A percentile compares a stretch with the other conserved stretches of the same genome.
phyloP scores from a whole-genome alignment of 2,113 vertebrate genomes.

The Cromileptes altivelis region DNA sequence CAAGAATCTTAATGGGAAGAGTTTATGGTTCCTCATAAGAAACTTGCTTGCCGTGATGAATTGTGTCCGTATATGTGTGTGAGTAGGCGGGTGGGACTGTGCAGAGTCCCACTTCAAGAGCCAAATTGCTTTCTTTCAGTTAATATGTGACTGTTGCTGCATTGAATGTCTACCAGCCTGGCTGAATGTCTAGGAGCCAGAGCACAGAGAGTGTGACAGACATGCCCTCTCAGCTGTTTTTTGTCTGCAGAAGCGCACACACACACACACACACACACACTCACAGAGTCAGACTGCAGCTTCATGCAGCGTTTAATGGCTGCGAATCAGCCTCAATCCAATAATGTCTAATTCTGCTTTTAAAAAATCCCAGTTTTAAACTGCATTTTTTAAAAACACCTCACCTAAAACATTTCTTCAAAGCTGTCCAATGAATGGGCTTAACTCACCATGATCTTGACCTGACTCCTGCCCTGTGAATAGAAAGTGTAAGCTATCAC shows the following conservation, averaged over 20 bases:
- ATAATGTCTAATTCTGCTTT: background rate
- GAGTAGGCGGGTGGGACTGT: constrained; percentile 31
- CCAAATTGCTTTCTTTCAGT: constrained; percentile 55
- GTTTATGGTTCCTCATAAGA: constrained; percentile 57
- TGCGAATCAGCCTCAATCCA: constrained; percentile 7
- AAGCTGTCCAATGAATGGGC: background rate
- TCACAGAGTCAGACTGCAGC: constrained; percentile 26
- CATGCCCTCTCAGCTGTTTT: constrained; percentile 67
- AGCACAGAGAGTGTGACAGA: constrained; percentile 16
- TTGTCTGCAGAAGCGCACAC: constrained; percentile 47
- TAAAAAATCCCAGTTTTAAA: background rate
- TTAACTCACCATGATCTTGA: constrained; percentile 5
- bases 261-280: no score
- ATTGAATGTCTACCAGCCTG: constrained; percentile 49
- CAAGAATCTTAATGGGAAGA: constrained; percentile 62
- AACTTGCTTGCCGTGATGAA: constrained; percentile 52
- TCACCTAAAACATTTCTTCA: background rate
- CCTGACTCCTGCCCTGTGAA: background rate
- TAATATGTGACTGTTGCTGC: constrained; percentile 61
- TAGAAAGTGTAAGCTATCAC: constrained; percentile 8
- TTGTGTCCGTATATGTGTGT: constrained; percentile 42
- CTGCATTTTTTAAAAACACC: background rate
- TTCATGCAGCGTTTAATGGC: constrained; percentile 4
- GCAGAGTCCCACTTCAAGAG: constrained; percentile 45
- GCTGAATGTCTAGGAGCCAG: constrained; percentile 43